Conservation (phyloP, 1,140 invertebrate species). For the Hyles vespertilio region DNA sequence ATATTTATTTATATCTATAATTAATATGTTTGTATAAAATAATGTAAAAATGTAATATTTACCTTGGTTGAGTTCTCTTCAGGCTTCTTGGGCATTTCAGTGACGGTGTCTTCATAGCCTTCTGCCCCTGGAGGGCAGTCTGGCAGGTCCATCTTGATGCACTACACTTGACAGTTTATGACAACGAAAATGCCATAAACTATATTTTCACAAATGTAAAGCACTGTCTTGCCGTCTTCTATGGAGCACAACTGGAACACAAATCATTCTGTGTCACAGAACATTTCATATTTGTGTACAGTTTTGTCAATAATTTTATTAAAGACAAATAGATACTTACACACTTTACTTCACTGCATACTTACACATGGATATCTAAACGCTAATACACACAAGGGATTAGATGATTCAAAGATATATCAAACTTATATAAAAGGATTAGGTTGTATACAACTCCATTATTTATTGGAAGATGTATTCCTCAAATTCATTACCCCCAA, state of each 20-base stretch:
- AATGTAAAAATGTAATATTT: slow-evolving; percentile 43
- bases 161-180: slow-evolving; percentile 68
- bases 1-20: too few species aligned
- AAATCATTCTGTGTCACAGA: slow-evolving; percentile 29
- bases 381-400: too few species aligned
- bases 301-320: slow-evolving; percentile 8
- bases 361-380: slow-evolving; percentile 16
- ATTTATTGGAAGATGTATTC: too few species aligned
- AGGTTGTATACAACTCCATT: too few species aligned
- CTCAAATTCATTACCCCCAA: too few species aligned
- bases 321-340: slow-evolving; percentile 30
- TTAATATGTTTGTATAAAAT: slow-evolving; percentile 2
- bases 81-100: slow-evolving; percentile 53
- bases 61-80: slow-evolving; percentile 61
- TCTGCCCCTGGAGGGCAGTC: slow-evolving; percentile 67
- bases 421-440: too few species aligned
- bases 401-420: too few species aligned
- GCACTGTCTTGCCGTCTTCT: slow-evolving; percentile 23
- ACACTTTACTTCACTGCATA: slow-evolving; percentile 11
- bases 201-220: slow-evolving; percentile 30
- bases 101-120: slow-evolving; percentile 63
- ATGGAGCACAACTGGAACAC: slow-evolving; percentile 32
- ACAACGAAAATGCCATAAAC: slow-evolving; percentile 60
- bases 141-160: slow-evolving; percentile 64
- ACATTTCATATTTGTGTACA: slow-evolving; percentile 1